Evolutionary conservation across 2,113 vertebrate genomes (phyloP).

Genomic region (Raphicerus campestris): DNA sequence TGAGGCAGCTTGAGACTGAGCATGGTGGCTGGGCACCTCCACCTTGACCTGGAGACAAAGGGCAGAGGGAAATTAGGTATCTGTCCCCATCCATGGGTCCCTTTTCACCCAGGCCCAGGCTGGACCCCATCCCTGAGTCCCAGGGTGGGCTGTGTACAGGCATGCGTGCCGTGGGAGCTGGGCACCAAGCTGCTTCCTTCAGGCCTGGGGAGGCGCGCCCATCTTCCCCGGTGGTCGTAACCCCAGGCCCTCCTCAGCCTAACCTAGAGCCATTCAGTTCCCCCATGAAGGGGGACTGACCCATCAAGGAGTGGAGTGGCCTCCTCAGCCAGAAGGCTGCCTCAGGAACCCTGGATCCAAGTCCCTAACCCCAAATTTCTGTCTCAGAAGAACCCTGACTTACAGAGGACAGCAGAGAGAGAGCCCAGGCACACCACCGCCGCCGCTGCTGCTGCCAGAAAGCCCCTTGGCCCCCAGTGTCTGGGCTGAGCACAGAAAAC

Average conservation of each 20-base stretch:
- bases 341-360: background rate
- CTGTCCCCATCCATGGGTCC: background rate
- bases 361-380: background rate
- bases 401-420: rapidly evolving
- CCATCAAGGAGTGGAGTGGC: background rate
- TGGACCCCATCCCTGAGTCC: background rate
- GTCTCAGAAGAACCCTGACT: background rate
- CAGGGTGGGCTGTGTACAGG: background rate
- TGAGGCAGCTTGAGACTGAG: constrained; percentile 86
- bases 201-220: background rate
- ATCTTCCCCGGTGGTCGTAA: too few relatives aligned
- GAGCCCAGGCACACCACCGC: background rate
- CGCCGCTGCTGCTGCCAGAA: too few relatives aligned
- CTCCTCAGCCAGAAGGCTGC: background rate
- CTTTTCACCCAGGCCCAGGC: background rate
- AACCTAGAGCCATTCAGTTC: background rate
- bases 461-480: background rate
- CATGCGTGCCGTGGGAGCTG: background rate
- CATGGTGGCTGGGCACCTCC: constrained; percentile 70
- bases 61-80: background rate
- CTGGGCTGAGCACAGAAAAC: background rate
- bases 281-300: background rate
- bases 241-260: background rate
- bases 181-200: background rate
- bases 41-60: constrained; percentile 52